phyloP scores from a whole-genome alignment of 2,113 vertebrate genomes.

The Malurus alboscapulatus region DNA sequence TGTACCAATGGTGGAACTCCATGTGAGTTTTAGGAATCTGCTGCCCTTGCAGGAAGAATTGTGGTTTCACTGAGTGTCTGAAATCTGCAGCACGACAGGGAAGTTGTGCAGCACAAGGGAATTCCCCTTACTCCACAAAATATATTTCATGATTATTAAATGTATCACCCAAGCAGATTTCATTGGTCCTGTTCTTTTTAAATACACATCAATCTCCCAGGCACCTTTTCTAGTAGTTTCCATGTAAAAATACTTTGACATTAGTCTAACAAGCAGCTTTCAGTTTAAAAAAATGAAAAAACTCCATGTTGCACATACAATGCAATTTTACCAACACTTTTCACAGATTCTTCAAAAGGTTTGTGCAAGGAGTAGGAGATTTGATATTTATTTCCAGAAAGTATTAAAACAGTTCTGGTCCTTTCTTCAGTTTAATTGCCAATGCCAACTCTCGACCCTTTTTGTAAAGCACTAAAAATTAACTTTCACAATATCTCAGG shows the following conservation, averaged over 20 bases:
- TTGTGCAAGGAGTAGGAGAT: neutral
- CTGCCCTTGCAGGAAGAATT: neutral
- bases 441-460: neutral
- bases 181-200: neutral
- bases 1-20: neutral
- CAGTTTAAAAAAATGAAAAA: neutral
- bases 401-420: neutral
- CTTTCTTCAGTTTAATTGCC: neutral
- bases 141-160: neutral
- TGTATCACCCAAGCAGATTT: neutral
- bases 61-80: neutral
- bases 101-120: neutral
- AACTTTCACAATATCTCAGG: neutral
- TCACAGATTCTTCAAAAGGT: neutral
- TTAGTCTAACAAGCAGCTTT: neutral
- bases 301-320: neutral
- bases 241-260: neutral
- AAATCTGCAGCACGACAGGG: neutral
- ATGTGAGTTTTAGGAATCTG: neutral
- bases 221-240: neutral
- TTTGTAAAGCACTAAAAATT: neutral
- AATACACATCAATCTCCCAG: neutral
- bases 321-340: neutral
- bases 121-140: neutral
- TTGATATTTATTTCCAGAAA: neutral